Evolutionary conservation across 2,888 invertebrate genomes (phyloP).

Genomic region (Lepidochitona cinerea): DNA sequence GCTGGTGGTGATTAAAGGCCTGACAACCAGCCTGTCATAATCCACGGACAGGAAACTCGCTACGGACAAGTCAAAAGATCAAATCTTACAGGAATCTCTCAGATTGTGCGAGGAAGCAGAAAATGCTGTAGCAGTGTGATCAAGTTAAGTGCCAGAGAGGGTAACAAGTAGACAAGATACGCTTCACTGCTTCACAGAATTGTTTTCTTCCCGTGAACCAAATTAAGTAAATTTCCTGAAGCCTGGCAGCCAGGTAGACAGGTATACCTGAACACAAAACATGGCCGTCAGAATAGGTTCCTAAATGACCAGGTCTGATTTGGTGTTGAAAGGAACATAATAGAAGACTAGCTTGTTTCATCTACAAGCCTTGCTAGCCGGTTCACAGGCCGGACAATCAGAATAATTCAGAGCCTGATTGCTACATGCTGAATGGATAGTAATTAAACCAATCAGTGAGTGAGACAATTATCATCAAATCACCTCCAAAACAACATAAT

Average conservation of each 20-base stretch:
- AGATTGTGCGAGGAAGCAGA: not conserved
- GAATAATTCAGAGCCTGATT: not conserved
- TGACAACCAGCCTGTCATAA: too few relatives aligned
- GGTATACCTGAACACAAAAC: not conserved
- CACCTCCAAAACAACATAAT: too few relatives aligned
- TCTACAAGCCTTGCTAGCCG: not conserved
- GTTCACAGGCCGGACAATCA: not conserved
- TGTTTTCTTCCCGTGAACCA: not conserved
- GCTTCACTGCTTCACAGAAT: not conserved
- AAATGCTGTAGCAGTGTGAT: not conserved
- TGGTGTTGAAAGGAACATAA: not conserved
- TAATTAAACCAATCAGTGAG: not conserved
- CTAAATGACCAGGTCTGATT: not conserved
- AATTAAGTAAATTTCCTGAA: slow-evolving; percentile 6
- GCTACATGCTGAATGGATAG: not conserved
- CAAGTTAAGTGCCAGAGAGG: not conserved
- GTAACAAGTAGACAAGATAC: not conserved
- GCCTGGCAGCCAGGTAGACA: not conserved
- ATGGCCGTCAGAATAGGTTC: not conserved
- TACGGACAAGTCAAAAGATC: too few relatives aligned
- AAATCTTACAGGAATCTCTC: too few relatives aligned
- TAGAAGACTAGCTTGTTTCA: not conserved
- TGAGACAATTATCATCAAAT: too few relatives aligned
- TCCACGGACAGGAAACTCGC: too few relatives aligned
- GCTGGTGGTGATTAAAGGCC: too few relatives aligned